Evolutionary conservation across 2,113 vertebrate species (phyloP).

Genomic region (Ranitomeya variabilis): DNA sequence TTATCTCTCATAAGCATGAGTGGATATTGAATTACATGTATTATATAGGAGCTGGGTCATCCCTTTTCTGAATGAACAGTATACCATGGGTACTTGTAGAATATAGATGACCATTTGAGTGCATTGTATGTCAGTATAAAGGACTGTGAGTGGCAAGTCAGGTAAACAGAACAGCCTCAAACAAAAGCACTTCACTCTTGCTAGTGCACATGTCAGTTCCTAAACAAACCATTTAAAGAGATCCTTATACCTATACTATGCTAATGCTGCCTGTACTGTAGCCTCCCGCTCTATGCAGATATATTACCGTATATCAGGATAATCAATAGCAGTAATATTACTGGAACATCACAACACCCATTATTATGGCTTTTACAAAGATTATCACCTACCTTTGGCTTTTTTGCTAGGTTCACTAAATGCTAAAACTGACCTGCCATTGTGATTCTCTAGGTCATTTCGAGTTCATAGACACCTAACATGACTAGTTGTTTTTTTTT

Average conservation of each 20-base stretch:
- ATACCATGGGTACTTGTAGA: slow-evolving; percentile 16
- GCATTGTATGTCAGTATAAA: slow-evolving; percentile 27
- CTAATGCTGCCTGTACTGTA: slow-evolving; percentile 28
- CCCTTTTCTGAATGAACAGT: neutral
- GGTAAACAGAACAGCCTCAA: slow-evolving; percentile 42
- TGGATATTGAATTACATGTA: neutral
- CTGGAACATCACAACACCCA: too few relatives aligned
- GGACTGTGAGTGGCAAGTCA: slow-evolving; percentile 31
- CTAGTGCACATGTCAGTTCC: slow-evolving; percentile 41
- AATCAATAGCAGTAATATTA: neutral
- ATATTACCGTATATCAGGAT: neutral
- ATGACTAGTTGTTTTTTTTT: too few relatives aligned
- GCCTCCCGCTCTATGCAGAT: neutral
- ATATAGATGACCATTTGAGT: slow-evolving; percentile 17
- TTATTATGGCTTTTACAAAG: too few relatives aligned
- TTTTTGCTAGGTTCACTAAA: too few relatives aligned
- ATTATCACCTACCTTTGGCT: too few relatives aligned
- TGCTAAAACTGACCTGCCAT: too few relatives aligned
- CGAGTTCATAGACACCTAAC: too few relatives aligned
- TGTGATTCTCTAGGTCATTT: too few relatives aligned
- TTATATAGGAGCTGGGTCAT: slow-evolving; percentile 6
- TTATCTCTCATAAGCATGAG: neutral
- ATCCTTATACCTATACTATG: slow-evolving; percentile 32
- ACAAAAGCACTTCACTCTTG: slow-evolving; percentile 42
- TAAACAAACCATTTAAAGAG: slow-evolving; percentile 47